A percentile compares a stretch with the other conserved stretches of the same genome.
phyloP scores from a whole-genome alignment of 2,797 vertebrate species.

The Spondyliosoma cantharus region DNA sequence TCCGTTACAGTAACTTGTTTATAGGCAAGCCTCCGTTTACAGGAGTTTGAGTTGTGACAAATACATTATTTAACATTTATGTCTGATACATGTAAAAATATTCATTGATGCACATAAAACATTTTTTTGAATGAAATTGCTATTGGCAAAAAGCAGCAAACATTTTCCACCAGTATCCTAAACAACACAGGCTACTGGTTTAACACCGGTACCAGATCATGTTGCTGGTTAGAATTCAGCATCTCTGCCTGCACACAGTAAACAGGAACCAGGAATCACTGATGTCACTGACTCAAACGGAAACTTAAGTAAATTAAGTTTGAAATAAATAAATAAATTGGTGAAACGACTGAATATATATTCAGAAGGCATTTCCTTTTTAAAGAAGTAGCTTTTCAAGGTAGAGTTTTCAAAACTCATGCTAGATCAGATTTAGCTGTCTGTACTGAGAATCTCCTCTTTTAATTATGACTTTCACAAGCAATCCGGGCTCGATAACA shows the following conservation, averaged over 20 bases:
- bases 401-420: too few species aligned
- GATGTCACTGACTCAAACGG: background rate
- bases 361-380: too few species aligned
- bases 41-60: too few species aligned
- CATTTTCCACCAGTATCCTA: background rate
- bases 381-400: too few species aligned
- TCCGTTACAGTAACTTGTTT: background rate
- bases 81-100: background rate
- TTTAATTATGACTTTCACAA: too few species aligned
- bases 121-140: background rate
- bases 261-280: background rate
- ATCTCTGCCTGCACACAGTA: background rate
- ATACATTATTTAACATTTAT: too few species aligned
- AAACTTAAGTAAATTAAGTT: background rate
- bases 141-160: background rate
- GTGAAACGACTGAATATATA: too few species aligned
- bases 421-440: too few species aligned
- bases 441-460: too few species aligned
- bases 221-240: background rate
- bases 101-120: background rate
- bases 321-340: background rate
- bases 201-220: background rate
- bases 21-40: background rate
- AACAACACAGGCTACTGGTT: background rate
- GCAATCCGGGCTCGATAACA: too few species aligned